phyloP scores from a whole-genome alignment of 2,888 invertebrate genomes.

The Lasioglossum figueresi region DNA sequence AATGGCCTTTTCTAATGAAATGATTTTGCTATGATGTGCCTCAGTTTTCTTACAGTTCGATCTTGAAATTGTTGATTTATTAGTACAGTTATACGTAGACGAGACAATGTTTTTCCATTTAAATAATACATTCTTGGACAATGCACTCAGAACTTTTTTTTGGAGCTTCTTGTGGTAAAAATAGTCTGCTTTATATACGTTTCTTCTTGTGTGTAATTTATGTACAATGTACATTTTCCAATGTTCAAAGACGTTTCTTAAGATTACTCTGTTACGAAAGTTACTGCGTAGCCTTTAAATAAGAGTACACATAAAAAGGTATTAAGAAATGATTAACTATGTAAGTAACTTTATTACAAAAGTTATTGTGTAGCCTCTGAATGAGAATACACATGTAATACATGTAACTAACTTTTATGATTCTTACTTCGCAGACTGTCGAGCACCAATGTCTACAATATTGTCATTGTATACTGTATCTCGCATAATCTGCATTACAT shows the following conservation, averaged over 20 bases:
- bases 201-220: slow-evolving; percentile 54
- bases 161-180: slow-evolving; percentile 55
- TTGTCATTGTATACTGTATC: slow-evolving; percentile 25
- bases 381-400: too few relatives aligned
- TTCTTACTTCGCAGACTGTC: slow-evolving; percentile 37
- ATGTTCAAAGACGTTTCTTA: slow-evolving; percentile 46
- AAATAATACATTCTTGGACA: slow-evolving; percentile 53
- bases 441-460: neutral
- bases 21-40: neutral
- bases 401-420: neutral
- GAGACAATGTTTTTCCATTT: slow-evolving; percentile 49
- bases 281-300: slow-evolving; percentile 3
- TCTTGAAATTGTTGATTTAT: slow-evolving; percentile 9
- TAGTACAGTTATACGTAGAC: neutral
- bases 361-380: too few relatives aligned
- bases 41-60: neutral
- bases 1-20: slow-evolving; percentile 14
- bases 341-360: neutral
- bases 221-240: slow-evolving; percentile 64
- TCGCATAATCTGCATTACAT: slow-evolving; percentile 33
- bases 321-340: neutral
- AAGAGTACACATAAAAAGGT: neutral
- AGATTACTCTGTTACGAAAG: slow-evolving; percentile 19
- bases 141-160: slow-evolving; percentile 52
- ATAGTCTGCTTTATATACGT: slow-evolving; percentile 54